Evolutionary conservation across 1,140 invertebrate species (phyloP).

Genomic region (Camponotus vicinus): DNA sequence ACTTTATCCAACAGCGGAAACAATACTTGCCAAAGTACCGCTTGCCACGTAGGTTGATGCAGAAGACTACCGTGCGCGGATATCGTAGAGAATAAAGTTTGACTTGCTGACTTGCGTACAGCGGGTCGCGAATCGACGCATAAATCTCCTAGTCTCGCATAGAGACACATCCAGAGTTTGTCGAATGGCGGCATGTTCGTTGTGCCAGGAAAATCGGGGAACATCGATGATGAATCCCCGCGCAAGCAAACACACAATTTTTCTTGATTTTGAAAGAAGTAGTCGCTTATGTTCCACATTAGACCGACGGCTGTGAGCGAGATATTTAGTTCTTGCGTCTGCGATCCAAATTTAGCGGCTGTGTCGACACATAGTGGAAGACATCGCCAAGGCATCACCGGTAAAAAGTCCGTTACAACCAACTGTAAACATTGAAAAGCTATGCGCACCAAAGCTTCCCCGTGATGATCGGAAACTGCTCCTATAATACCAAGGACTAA

Average conservation of each 20-base stretch:
- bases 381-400: constrained; percentile 94
- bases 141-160: constrained; percentile 95
- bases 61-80: constrained; percentile 97
- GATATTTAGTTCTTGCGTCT: constrained; percentile 99
- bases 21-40: constrained; percentile 96
- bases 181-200: constrained; percentile 96
- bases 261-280: constrained; percentile 97
- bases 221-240: constrained; percentile 89
- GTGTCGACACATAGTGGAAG: constrained; percentile 97
- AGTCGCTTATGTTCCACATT: constrained; percentile 99
- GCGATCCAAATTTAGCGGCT: constrained; percentile 97
- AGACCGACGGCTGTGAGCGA: constrained; percentile 98
- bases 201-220: constrained; percentile 94
- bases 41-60: constrained; percentile 95
- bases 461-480: constrained; percentile 96
- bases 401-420: constrained; percentile 98
- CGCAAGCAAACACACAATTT: constrained; percentile 92
- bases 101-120: constrained; percentile 98
- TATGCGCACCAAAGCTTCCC: constrained; percentile 95
- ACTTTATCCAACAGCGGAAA: constrained; percentile 98
- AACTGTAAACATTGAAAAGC: constrained; percentile 98
- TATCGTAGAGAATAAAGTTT: constrained; percentile 99
- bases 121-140: constrained; percentile 98
- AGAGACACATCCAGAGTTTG: constrained; percentile 98
- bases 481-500: constrained; percentile 97